phyloP scores from a whole-genome alignment of 2,113 vertebrate genomes.

The Agelaius phoeniceus region DNA sequence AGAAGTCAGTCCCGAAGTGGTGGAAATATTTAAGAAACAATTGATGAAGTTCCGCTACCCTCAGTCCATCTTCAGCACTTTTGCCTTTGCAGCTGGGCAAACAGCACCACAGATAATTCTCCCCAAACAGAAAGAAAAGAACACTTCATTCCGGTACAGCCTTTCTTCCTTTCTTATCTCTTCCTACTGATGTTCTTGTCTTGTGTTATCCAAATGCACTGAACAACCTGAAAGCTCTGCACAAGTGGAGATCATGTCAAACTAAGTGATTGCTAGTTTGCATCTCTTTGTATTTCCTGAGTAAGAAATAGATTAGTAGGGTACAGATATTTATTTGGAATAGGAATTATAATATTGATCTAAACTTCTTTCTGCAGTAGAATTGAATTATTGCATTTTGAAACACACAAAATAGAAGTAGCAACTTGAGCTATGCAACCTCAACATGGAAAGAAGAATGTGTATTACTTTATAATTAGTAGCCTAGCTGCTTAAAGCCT shows the following conservation, averaged over 20 bases:
- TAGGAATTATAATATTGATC: background rate
- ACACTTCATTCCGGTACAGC: constrained; percentile 93
- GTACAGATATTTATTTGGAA: background rate
- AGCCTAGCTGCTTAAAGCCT: background rate
- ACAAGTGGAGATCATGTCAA: background rate
- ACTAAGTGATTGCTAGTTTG: background rate
- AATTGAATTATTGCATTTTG: background rate
- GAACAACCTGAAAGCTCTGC: background rate
- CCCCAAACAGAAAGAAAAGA: constrained; percentile 97
- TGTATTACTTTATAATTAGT: background rate
- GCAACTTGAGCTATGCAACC: background rate
- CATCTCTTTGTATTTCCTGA: background rate
- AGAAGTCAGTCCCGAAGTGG: constrained; percentile 94
- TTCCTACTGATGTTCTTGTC: background rate
- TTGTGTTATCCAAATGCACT: background rate
- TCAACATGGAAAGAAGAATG: background rate
- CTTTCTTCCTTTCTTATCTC: background rate
- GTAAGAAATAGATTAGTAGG: background rate
- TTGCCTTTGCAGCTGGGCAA: constrained; percentile 94
- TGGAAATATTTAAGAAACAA: constrained; percentile 97
- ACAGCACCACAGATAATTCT: constrained; percentile 88
- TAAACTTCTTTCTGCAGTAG: background rate
- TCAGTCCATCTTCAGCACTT: constrained; percentile 93
- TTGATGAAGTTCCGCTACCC: constrained; percentile 94
- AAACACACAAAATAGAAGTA: background rate